Conservation (phyloP, 1,140 invertebrate genomes). For the Pogonomyrmex californicus region DNA sequence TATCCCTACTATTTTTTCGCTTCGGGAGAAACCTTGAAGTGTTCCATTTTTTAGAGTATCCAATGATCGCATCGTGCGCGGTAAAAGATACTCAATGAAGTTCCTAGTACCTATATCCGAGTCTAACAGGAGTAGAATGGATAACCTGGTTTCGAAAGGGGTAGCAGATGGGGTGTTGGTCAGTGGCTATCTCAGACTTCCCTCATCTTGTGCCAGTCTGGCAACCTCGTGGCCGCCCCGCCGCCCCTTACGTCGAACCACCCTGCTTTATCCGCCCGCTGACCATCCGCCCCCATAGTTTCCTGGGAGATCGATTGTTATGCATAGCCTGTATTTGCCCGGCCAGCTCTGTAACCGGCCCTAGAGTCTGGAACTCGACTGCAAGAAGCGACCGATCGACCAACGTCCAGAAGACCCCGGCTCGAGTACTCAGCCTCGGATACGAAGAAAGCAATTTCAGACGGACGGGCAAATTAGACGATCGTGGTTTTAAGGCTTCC, state of each 20-base stretch:
- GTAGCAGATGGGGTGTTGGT: slow-evolving; percentile 83
- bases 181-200: slow-evolving; percentile 82
- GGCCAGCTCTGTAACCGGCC: slow-evolving; percentile 76
- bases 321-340: slow-evolving; percentile 87
- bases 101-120: slow-evolving; percentile 65
- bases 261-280: slow-evolving; percentile 79
- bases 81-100: slow-evolving; percentile 67
- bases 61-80: slow-evolving; percentile 54
- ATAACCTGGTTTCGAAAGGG: slow-evolving; percentile 78
- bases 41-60: slow-evolving; percentile 58
- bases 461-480: slow-evolving; percentile 76
- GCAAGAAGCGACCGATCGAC: slow-evolving; percentile 79
- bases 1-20: background rate
- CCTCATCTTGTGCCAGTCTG: slow-evolving; percentile 80
- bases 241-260: slow-evolving; percentile 69
- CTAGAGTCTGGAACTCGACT: slow-evolving; percentile 73
- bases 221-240: slow-evolving; percentile 67
- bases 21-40: background rate
- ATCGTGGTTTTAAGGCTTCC: slow-evolving; percentile 73
- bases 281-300: slow-evolving; percentile 85
- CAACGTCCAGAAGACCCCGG: slow-evolving; percentile 75
- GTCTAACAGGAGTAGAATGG: slow-evolving; percentile 74
- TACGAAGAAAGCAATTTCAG: slow-evolving; percentile 77
- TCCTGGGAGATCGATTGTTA: slow-evolving; percentile 87
- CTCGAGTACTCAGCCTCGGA: slow-evolving; percentile 52